These are phyloP conservation scores for Sminthurides bifidus DNA, from an alignment of 1,140 invertebrate species.

Conservation along the genomic window DNA sequence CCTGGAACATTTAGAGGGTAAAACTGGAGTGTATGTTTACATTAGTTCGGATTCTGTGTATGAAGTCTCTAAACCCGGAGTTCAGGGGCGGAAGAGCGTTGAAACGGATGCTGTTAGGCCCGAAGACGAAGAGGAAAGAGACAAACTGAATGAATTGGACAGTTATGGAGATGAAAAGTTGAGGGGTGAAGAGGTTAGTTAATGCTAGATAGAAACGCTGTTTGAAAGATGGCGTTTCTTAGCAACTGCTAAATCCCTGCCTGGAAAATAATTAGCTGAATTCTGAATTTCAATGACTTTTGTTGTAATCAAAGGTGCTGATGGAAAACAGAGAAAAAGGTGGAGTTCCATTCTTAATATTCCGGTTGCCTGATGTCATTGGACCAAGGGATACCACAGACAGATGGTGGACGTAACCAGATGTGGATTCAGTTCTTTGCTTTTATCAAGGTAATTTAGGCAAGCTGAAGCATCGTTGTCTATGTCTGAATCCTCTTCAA, in stretches of 20 bases:
- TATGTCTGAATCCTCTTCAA: too few species aligned
- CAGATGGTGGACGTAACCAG: slow-evolving; percentile 43
- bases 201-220: too few species aligned
- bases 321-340: slow-evolving; percentile 1
- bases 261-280: neutral
- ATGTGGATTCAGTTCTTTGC: slow-evolving; percentile 39
- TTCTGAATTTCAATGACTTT: slow-evolving; percentile 5
- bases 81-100: slow-evolving; percentile 15
- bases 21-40: slow-evolving; percentile 39
- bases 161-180: slow-evolving; percentile 41
- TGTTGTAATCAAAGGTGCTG: neutral
- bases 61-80: slow-evolving; percentile 38
- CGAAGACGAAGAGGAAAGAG: slow-evolving; percentile 27
- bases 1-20: slow-evolving; percentile 33
- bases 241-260: slow-evolving; percentile 26
- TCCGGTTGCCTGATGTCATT: slow-evolving; percentile 42
- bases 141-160: slow-evolving; percentile 34
- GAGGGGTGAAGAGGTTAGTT: slow-evolving; percentile 38
- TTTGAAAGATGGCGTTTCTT: too few species aligned
- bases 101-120: slow-evolving; percentile 38
- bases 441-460: slow-evolving; percentile 24
- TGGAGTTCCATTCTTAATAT: slow-evolving; percentile 34
- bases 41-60: slow-evolving; percentile 44
- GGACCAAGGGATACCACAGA: slow-evolving; percentile 42
- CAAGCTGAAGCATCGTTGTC: too few species aligned